Conservation (phyloP, 2,888 invertebrate species). For the Schrankia costaestrigalis region DNA sequence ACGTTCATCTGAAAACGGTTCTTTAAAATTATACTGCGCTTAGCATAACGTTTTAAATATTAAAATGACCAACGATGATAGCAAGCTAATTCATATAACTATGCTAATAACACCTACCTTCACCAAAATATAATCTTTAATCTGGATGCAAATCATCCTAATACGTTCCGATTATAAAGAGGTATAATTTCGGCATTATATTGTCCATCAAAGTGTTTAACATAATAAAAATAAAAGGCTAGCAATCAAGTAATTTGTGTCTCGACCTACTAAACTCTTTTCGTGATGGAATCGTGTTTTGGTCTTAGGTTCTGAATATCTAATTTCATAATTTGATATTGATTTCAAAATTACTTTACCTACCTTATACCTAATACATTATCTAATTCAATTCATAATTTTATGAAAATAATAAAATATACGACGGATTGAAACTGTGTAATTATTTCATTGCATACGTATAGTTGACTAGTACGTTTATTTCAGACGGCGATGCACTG, state of each 20-base stretch:
- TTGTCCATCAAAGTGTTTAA: constrained; percentile 79
- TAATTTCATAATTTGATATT: constrained; percentile 52
- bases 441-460: background rate
- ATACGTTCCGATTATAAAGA: constrained; percentile 78
- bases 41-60: constrained; percentile 68
- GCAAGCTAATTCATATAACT: constrained; percentile 76
- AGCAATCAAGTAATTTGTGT: constrained; percentile 77
- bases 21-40: constrained; percentile 58
- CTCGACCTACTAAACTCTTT: constrained; percentile 73
- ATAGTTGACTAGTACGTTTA: constrained; percentile 18
- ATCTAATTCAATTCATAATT: no score
- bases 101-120: constrained; percentile 77
- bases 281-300: constrained; percentile 66
- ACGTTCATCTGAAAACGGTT: constrained; percentile 55
- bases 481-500: constrained; percentile 96
- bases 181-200: constrained; percentile 79
- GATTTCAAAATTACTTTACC: constrained; percentile 37
- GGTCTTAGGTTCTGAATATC: constrained; percentile 53
- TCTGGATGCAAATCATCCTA: constrained; percentile 79
- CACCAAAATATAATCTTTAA: constrained; percentile 78
- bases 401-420: no score
- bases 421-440: no score
- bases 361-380: no score
- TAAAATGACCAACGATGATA: constrained; percentile 72
- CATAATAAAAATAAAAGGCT: constrained; percentile 76